Evolutionary conservation across 2,113 vertebrate genomes (phyloP), one percentile per base, ranked within the genome.

Genomic region (Protobothrops mucrosquamatus): DNA sequence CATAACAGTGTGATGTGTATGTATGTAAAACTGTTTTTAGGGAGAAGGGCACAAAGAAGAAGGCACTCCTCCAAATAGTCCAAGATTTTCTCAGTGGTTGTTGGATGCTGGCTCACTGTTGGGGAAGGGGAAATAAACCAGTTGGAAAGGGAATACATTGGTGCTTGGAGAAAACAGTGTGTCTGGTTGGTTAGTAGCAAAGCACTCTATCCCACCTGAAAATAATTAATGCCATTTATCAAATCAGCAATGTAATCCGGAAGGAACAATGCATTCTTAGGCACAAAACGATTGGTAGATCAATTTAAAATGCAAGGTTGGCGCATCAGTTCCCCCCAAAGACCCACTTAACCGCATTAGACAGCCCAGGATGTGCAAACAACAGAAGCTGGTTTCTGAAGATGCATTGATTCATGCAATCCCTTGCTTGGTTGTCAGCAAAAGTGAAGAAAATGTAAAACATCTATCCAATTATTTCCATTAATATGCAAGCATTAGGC

Each of bases 391-490:
- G 91, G 2, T 96, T 95, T 94, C 96, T 92, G 92, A 96, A 96
- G 97, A 96, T 94, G 92, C 43, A 94, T 95, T 93, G 93, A 97
- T 97, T 98, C 97, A 97, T 97, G 94, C 89, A 91, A 95, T 97
- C 95, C 96, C 93, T 97, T 95, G 93, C 96, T 97, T 96, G 92
- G 94, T 96, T 97, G 97, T 98, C 97, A 97, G 97, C 95, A 97
- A 97, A 97, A 97, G 94, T 96, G 97, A 97, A 96, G 96, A 97
- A 97, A 97, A 96, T 97, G 95, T 97, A 97, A 98, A 98, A 98
- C 98, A 98, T 98, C 97, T 97, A 97, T 98, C 98, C 97, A 98
- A 99, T 99, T 98, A 99, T 98, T 99, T 98, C 97, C 97, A 97
- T 98, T 98, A 98, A 98, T 98, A 98, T 98, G 97, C 96, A 96